Evolutionary conservation across 1,140 invertebrate genomes (phyloP).

Genomic region (Reticulitermes speratus): DNA sequence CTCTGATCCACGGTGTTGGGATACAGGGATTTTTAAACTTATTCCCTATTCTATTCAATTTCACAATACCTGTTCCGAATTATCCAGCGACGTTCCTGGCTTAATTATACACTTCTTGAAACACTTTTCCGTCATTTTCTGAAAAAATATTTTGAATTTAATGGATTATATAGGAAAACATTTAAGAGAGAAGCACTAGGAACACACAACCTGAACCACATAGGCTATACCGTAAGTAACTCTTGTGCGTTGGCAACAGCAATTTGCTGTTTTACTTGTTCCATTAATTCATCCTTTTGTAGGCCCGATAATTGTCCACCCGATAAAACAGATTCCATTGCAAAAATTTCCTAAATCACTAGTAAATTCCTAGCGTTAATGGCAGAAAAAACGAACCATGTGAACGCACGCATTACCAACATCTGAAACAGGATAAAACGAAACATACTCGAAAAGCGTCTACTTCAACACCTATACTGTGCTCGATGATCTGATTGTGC

Average conservation of each 20-base stretch:
- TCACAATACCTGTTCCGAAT: constrained; percentile 77
- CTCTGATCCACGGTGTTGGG: too few relatives aligned
- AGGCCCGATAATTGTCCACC: constrained; percentile 53
- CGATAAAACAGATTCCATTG: constrained; percentile 21
- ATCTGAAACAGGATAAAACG: background rate
- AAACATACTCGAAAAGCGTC: background rate
- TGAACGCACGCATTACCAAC: background rate
- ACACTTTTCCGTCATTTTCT: constrained; percentile 97
- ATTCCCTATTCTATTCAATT: too few relatives aligned
- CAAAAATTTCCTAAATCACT: background rate
- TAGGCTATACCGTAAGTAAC: constrained; percentile 70
- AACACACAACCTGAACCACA: background rate
- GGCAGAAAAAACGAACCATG: background rate
- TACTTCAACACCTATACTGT: too few relatives aligned
- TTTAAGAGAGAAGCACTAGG: background rate
- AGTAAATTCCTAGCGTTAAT: background rate
- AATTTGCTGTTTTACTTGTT: constrained; percentile 94
- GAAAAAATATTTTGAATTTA: constrained; percentile 47
- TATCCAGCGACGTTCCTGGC: constrained; percentile 87
- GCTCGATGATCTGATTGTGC: too few relatives aligned
- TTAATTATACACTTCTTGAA: constrained; percentile 92
- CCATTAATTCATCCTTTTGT: constrained; percentile 89
- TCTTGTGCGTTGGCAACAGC: constrained; percentile 93
- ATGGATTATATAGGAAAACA: background rate
- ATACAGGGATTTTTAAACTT: too few relatives aligned